phyloP scores from a whole-genome alignment of 2,888 invertebrate genomes.

The Cecidostiba fungosa region DNA sequence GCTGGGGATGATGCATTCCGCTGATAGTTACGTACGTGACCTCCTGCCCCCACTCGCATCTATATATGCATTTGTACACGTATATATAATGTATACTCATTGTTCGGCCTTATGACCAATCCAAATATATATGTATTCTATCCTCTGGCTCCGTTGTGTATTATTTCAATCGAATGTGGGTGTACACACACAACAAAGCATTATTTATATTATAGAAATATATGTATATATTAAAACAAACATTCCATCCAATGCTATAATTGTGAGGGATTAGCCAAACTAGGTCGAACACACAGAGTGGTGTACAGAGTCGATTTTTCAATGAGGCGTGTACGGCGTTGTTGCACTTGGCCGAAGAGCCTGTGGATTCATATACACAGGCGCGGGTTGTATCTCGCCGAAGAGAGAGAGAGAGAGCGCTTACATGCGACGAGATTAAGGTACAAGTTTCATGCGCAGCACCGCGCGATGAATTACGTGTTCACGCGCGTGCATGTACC shows the following conservation, averaged over 20 bases:
- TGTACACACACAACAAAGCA: neutral
- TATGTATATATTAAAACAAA: neutral
- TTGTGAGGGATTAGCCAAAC: neutral
- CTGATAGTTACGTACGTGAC: conserved; percentile 68
- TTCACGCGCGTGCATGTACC: conserved; percentile 23
- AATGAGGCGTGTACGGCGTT: neutral
- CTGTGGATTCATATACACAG: neutral
- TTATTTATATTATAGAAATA: neutral
- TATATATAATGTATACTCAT: conserved; percentile 66
- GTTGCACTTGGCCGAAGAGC: neutral
- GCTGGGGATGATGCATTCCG: conserved; percentile 70
- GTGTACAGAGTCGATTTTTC: neutral
- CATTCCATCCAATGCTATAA: neutral
- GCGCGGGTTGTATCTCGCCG: neutral
- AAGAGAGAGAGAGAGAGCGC: neutral
- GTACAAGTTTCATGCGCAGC: conserved; percentile 71
- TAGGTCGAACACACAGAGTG: neutral
- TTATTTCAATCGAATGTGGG: conserved; percentile 22
- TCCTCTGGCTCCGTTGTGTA: conserved; percentile 64
- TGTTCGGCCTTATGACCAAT: conserved; percentile 64
- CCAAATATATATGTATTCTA: neutral
- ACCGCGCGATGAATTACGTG: conserved; percentile 71
- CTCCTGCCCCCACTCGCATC: conserved; percentile 17
- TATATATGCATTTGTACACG: neutral
- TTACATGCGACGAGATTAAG: conserved; percentile 71